Evolutionary conservation across 2,113 vertebrate species (phyloP).

Genomic region (Cygnus buccinator): DNA sequence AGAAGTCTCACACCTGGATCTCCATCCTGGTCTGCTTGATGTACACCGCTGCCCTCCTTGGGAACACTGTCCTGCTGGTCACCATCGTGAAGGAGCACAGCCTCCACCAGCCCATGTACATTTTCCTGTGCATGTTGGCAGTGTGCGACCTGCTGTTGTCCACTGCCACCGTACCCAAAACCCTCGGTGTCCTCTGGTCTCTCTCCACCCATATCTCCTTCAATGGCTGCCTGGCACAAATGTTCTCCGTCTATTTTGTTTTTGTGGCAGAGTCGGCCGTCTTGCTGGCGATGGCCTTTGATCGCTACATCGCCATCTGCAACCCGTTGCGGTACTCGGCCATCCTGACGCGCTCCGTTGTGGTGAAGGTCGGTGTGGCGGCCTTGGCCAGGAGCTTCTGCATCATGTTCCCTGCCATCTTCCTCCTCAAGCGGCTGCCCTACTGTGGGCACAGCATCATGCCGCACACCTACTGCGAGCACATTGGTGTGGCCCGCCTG

Average conservation of each 20-base stretch:
- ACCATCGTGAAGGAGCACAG: not conserved
- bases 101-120: slow-evolving; percentile 33
- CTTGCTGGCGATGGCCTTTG: slow-evolving; percentile 50
- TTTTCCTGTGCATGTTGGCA: slow-evolving; percentile 34
- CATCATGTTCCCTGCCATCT: slow-evolving; percentile 21
- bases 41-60: not conserved
- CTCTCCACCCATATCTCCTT: not conserved
- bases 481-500: slow-evolving; percentile 51
- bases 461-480: slow-evolving; percentile 57
- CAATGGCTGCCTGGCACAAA: slow-evolving; percentile 40
- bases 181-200: not conserved
- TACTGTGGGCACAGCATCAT: slow-evolving; percentile 14
- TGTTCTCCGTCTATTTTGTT: slow-evolving; percentile 54
- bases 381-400: slow-evolving; percentile 22
- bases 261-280: slow-evolving; percentile 34
- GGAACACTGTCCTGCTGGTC: slow-evolving; percentile 11
- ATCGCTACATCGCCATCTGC: slow-evolving; percentile 50
- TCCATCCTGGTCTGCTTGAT: not conserved
- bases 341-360: not conserved
- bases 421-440: slow-evolving; percentile 37
- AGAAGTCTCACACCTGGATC: not conserved
- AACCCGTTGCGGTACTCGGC: slow-evolving; percentile 5
- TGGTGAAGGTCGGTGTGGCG: not conserved
- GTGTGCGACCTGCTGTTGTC: slow-evolving; percentile 9
- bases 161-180: slow-evolving; percentile 21